A percentile compares a stretch with the other conserved stretches of the same genome.
phyloP scores from a whole-genome alignment of 92 coral and sea anemone species.

The Diadumene lineata region DNA sequence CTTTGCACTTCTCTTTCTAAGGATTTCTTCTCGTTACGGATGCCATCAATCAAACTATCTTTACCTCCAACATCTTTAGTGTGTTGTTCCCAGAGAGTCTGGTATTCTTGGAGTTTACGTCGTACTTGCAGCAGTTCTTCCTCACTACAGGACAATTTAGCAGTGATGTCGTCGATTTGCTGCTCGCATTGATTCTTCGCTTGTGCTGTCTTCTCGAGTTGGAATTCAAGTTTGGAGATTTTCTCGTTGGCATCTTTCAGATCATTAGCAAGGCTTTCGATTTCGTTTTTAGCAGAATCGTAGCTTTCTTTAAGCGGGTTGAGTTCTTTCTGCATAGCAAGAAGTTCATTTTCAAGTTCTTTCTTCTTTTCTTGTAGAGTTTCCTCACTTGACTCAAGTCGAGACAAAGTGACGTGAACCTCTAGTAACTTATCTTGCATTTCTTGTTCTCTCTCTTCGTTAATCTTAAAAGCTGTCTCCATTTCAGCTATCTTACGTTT shows the following conservation, averaged over 20 bases:
- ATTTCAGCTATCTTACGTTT: slow-evolving; percentile 66
- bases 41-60: slow-evolving; percentile 74
- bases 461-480: slow-evolving; percentile 59
- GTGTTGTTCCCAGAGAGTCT: slow-evolving; percentile 88
- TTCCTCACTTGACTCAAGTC: slow-evolving; percentile 73
- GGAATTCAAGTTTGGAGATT: slow-evolving; percentile 53
- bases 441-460: slow-evolving; percentile 71
- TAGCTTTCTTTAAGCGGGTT: slow-evolving; percentile 69
- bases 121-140: slow-evolving; percentile 68
- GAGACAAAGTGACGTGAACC: slow-evolving; percentile 66
- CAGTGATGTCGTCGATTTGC: slow-evolving; percentile 57
- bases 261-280: slow-evolving; percentile 51
- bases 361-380: slow-evolving; percentile 76
- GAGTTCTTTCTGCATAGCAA: slow-evolving; percentile 69
- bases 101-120: slow-evolving; percentile 82
- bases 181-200: slow-evolving; percentile 59
- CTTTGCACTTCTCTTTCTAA: slow-evolving; percentile 81
- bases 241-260: slow-evolving; percentile 66
- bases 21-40: slow-evolving; percentile 78
- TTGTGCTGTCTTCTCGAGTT: slow-evolving; percentile 60
- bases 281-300: slow-evolving; percentile 64
- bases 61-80: slow-evolving; percentile 75
- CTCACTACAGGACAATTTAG: slow-evolving; percentile 52
- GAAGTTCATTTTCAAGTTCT: slow-evolving; percentile 77
- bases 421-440: slow-evolving; percentile 65